Evolutionary conservation across 2,888 invertebrate genomes (phyloP), one percentile per base, ranked within the genome.

Genomic region (Criorhina ranunculi): DNA sequence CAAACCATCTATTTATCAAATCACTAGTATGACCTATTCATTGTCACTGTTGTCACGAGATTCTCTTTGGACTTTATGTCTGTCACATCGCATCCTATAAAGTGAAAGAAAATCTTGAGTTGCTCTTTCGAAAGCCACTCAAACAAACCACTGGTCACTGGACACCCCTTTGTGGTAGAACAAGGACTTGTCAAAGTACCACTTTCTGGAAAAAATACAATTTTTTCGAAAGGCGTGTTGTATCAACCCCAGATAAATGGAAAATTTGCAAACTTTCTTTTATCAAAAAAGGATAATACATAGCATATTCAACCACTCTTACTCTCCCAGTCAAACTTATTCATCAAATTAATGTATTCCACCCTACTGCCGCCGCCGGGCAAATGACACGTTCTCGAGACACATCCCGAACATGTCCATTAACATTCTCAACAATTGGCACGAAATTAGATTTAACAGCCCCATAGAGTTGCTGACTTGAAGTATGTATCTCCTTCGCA

Each of bases 341-440:
- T 51, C 31, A 51, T 33, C 33, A 53, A 53, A 67, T 67, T 60
- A 60, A 60, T 60, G 59, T 24, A 72, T 60, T 40, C 51, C 51
- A 19, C 11, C 37, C 40, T 15, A n/a, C 8, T 1, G 24, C 24
- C 24, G 4, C 24, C 24, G 4, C 12, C 5, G 51, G 40, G 31
- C n/a, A 60, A 33, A 60, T 42, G 70, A 51, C 72, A 82, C 82
- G 72, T 78, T 66, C 46, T 77, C 44, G 31, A 12, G 12, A 64
- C 31, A 57, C 82, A 60, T 49, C 73, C 35, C 67, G 15, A 62
- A 72, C 72, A 78, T 62, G 60, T 83, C 72, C 55, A 67, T 83
- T 83, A 73, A 49, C 67, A 78, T 73, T 73, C 60, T 2, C 55
- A 83, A 73, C 66, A 83, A 78, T 83, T 67, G 72, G 67, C 78